Evolutionary conservation across 2,888 invertebrate genomes (phyloP).

Genomic region (Drosophila pegasa): DNA sequence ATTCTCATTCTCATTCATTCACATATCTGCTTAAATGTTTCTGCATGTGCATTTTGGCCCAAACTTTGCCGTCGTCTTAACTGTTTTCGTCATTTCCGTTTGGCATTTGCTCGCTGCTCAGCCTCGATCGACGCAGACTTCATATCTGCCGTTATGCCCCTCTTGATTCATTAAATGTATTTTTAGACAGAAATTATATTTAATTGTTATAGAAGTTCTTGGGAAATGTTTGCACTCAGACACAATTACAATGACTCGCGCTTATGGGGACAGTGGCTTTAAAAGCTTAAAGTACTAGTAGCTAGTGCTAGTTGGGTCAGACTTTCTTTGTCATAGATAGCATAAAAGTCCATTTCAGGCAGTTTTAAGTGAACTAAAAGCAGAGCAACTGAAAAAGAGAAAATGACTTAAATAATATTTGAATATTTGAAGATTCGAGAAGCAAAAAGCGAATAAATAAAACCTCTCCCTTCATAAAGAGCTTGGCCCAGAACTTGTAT

Average conservation of each 20-base stretch:
- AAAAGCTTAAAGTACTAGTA: neutral
- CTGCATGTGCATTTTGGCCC: slow-evolving; percentile 15
- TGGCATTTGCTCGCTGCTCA: slow-evolving; percentile 8
- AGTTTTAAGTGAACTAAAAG: neutral
- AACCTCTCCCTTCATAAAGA: too few species aligned
- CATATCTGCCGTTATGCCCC: slow-evolving; percentile 1
- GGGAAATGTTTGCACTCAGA: slow-evolving; percentile 7
- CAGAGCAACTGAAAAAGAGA: neutral
- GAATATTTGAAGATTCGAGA: too few species aligned
- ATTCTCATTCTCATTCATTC: slow-evolving; percentile 16
- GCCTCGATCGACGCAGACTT: slow-evolving; percentile 6
- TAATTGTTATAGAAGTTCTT: slow-evolving; percentile 6
- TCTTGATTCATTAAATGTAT: slow-evolving; percentile 6
- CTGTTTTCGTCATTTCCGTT: slow-evolving; percentile 37
- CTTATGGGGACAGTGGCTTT: neutral
- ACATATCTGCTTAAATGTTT: slow-evolving; percentile 29
- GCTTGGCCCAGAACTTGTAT: neutral
- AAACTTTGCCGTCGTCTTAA: slow-evolving; percentile 24
- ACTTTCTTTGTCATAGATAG: neutral
- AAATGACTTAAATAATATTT: too few species aligned
- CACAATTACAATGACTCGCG: slow-evolving; percentile 6
- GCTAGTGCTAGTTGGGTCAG: neutral
- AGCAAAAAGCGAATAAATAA: too few species aligned
- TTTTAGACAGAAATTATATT: slow-evolving; percentile 5
- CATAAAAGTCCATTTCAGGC: neutral